Evolutionary conservation across 2,888 invertebrate species (phyloP), one percentile per base, ranked within the genome.

Genomic region (Anthophora plumipes): DNA sequence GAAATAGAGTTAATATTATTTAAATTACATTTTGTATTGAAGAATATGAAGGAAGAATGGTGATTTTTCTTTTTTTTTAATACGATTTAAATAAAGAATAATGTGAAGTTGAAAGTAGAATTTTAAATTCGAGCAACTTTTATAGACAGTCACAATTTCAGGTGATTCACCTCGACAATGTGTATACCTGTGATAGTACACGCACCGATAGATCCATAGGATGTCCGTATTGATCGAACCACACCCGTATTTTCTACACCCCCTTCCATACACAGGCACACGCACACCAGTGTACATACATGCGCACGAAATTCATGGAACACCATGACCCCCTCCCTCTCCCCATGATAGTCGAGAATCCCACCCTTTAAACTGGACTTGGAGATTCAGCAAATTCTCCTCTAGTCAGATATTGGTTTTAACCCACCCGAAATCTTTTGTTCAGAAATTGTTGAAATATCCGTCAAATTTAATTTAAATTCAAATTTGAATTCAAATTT

Each of bases 181-280:
- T 22, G 46, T 57, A 37, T 68, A 70, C 64, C 78, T 52, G 79
- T 66, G 70, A 31, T 83, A 75, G 61, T 82, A 60, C 55, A 88
- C 83, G 85, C 86, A 86, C 85, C 87, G 89, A 91, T 91, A 89
- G 91, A 91, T 92, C 90, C 89, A 88, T 88, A 84, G 91, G 91
- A 91, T 91, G 91, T 89, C 85, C 83, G 92, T 92, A 92, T 92
- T 92, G 92, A 92, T 92, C 92, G 92, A 91, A 92, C 92, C 92
- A 92, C 92, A 92, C 92, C 92, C 92, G 91, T 90, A 85, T 87
- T 91, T 88, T 86, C 89, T 86, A 79, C 88, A 88, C 86, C 68
- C 81, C 71, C 67, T 70, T 71, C 70, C 78, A 78, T 77, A 73
- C 72, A 71, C 78, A 64, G 72, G 70, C 54, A 73, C 72, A 73